These are phyloP conservation scores for Cephus rjabovi DNA, from an alignment of 2,888 invertebrate species.

Conservation along the genomic window DNA sequence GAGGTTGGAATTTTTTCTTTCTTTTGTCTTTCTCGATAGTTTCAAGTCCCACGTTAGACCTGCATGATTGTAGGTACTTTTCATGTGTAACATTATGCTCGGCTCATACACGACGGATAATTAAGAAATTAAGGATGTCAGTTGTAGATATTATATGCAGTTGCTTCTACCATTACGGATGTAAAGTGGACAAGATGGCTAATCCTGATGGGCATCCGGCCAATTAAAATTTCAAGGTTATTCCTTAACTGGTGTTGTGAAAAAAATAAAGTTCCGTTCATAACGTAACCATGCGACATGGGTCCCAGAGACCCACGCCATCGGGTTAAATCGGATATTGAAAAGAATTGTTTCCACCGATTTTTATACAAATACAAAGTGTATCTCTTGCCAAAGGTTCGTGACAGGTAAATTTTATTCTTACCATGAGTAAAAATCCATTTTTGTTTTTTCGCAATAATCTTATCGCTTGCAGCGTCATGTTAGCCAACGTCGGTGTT, in stretches of 20 bases:
- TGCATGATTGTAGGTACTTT: neutral
- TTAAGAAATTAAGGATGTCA: conserved; percentile 40
- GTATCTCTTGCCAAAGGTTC: neutral
- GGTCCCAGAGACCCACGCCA: too few species aligned
- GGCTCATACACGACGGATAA: conserved; percentile 23
- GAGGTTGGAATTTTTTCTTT: neutral
- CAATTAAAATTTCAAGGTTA: conserved; percentile 17
- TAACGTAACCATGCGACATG: too few species aligned
- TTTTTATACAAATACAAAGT: neutral
- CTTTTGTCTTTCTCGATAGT: neutral
- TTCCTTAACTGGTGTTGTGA: too few species aligned
- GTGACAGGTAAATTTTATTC: conserved; percentile 8
- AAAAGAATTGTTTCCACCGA: neutral
- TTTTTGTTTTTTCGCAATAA: conserved; percentile 66
- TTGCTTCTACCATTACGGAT: conserved; percentile 32
- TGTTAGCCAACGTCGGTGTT: conserved; percentile 71
- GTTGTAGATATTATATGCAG: conserved; percentile 32
- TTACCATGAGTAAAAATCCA: conserved; percentile 71
- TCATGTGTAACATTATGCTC: neutral
- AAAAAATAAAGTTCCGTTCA: too few species aligned
- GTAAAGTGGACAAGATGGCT: conserved; percentile 28
- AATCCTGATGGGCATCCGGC: conserved; percentile 41
- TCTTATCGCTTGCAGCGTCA: conserved; percentile 72
- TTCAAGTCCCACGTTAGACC: neutral
- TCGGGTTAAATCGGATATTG: neutral